A percentile compares a stretch with the other conserved stretches of the same genome.
phyloP scores from a whole-genome alignment of 2,113 vertebrate species.

The Albula glossodonta region DNA sequence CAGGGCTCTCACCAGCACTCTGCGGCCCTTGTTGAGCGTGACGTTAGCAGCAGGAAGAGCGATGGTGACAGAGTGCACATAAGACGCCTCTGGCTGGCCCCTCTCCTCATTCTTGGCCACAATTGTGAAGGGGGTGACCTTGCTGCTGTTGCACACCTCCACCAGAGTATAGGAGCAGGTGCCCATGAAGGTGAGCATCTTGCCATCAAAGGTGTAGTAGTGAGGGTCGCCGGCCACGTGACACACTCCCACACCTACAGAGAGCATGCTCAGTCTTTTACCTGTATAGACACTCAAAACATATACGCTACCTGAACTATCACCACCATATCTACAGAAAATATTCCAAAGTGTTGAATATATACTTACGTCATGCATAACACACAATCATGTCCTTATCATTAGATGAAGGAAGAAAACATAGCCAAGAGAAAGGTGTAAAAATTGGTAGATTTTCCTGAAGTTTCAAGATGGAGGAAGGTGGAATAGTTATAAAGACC shows the following conservation, averaged over 20 bases:
- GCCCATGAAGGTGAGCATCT: constrained; percentile 86
- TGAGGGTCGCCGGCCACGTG: constrained; percentile 86
- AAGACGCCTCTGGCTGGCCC: constrained; percentile 78
- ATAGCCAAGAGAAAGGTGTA: too few species aligned
- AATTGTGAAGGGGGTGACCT: constrained; percentile 75
- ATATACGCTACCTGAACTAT: neutral
- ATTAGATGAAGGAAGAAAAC: too few species aligned
- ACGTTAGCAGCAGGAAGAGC: constrained; percentile 68
- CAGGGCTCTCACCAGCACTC: constrained; percentile 71
- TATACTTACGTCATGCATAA: too few species aligned
- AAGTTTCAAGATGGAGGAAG: too few species aligned
- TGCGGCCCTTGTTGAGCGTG: constrained; percentile 77
- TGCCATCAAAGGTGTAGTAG: constrained; percentile 85
- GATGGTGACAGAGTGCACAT: constrained; percentile 77
- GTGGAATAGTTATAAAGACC: too few species aligned
- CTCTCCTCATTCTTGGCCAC: constrained; percentile 86
- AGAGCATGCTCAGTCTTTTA: constrained; percentile 8
- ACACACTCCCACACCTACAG: constrained; percentile 77
- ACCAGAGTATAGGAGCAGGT: constrained; percentile 90
- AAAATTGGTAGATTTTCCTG: too few species aligned
- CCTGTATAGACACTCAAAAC: neutral
- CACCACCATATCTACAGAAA: too few species aligned
- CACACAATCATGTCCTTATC: too few species aligned
- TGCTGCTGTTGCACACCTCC: constrained; percentile 67
- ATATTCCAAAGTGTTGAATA: too few species aligned